Conservation (phyloP, 35 echinoderm and acorn worm species). For the Stichopus chloronotus region DNA sequence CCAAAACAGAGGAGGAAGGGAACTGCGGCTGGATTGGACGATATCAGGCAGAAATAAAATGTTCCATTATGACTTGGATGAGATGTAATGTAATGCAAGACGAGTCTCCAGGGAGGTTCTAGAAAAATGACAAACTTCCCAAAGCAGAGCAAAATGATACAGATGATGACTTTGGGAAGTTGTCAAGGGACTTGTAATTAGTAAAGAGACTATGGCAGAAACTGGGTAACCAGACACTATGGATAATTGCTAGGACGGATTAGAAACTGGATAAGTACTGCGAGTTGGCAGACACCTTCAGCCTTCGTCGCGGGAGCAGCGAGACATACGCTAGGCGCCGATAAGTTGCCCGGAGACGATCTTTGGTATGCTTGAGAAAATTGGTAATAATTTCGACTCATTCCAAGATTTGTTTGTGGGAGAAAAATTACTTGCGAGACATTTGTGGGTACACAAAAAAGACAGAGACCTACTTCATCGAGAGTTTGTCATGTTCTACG, state of each 20-base stretch:
- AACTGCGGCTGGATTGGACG: neutral
- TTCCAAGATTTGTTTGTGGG: neutral
- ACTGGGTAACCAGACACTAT: neutral
- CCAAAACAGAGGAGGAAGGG: neutral
- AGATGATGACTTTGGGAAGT: conserved; percentile 22
- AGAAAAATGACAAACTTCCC: conserved; percentile 37
- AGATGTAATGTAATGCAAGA: conserved; percentile 33
- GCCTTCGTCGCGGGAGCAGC: neutral
- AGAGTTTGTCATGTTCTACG: neutral
- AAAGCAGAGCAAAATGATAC: conserved; percentile 16
- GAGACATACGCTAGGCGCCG: neutral
- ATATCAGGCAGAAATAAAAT: neutral
- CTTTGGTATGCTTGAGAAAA: neutral
- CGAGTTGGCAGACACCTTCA: neutral
- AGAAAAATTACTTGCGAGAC: neutral
- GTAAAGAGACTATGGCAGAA: neutral
- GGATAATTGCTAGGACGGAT: conserved; percentile 27
- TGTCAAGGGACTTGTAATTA: conserved; percentile 34
- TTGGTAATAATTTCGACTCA: neutral
- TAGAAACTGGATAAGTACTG: neutral
- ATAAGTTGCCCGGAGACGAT: neutral
- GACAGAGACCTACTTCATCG: neutral
- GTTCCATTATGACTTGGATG: neutral
- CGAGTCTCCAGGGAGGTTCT: neutral
- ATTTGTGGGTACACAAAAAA: neutral